These are phyloP conservation scores for Muscicapa comitata DNA, from an alignment of 2,797 vertebrate species.

Conservation along the genomic window DNA sequence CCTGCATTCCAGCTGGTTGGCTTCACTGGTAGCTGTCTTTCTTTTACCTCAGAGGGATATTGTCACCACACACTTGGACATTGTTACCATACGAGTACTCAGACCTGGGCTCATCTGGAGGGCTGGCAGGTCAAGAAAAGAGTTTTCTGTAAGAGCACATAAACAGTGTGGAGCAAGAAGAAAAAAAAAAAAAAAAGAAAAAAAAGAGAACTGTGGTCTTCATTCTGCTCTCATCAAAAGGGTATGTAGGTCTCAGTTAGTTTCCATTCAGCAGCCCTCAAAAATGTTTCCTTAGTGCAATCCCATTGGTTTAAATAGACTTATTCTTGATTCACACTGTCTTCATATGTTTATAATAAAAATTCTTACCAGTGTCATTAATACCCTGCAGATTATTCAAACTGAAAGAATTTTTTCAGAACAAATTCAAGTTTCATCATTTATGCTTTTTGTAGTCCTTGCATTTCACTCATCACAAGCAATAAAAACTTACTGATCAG, in stretches of 20 bases:
- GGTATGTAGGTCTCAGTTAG: background rate
- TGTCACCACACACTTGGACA: background rate
- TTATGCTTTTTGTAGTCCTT: conserved; percentile 14
- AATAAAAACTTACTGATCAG: conserved; percentile 50
- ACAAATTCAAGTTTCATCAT: conserved; percentile 9
- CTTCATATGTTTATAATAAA: conserved; percentile 48
- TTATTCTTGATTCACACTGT: conserved; percentile 43
- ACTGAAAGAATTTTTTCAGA: conserved; percentile 29
- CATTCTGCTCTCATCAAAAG: background rate
- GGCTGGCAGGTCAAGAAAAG: background rate
- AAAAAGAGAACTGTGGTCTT: background rate
- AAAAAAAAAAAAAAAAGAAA: background rate
- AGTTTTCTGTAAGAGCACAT: background rate
- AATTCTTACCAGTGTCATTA: conserved; percentile 27
- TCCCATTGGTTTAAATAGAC: conserved; percentile 13
- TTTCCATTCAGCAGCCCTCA: conserved; percentile 32
- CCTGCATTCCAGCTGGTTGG: background rate
- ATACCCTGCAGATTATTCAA: conserved; percentile 35
- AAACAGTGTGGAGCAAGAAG: background rate
- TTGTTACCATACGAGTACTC: background rate
- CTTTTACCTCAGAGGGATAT: background rate
- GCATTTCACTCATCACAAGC: conserved; percentile 33
- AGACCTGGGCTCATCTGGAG: background rate
- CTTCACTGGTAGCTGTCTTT: background rate
- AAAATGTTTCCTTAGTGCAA: background rate